Base-by-base conservation (phyloP, 2,113 vertebrate genomes). In the Pteropus alecto region DNA sequence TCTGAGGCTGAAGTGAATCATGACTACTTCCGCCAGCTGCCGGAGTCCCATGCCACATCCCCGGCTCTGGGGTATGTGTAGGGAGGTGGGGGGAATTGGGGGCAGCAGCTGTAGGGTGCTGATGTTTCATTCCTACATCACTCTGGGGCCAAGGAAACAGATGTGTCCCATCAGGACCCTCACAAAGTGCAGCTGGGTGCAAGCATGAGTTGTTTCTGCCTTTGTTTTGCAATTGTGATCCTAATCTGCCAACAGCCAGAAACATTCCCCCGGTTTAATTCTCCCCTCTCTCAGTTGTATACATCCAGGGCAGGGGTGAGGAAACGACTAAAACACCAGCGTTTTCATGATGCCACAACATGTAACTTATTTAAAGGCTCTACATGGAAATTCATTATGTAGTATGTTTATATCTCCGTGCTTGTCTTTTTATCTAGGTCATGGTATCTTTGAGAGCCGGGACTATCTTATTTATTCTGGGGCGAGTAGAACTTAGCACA, bases 1-100 rank as follows among this genome's bases (percentile, higher is more conserved):
- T 41, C 78, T 87, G 41, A 87, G 16, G 46, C 74, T 65, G 26
- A 46, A 70, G 60, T 97, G 97, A 98, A 71, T 97, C 98, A 97
- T 38, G 33, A 48, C 70, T 83, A 67, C 54, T 91, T 96, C 94
- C 58, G 1, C 71, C 91, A 89, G 94, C 70, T 94, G 95, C 82
- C 67, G 13, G n/a, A 60, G 65, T 43, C 16, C 41, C 8, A 18
- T 12, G 46, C 83, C 78, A 78, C 16, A 56, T 4, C 58, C 58
- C 58, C 0, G 9, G 81, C 58, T 81, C 85, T 89, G 60, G 10
- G 6, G 79, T 33, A 26, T 28, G 68, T 16, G 35, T 15, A 11
- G 16, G 0, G 0, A 30, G 73, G 6, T 1, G 10, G 13, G 21
- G 15, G 8, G 0, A 35, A 22, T 5, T 1, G 2, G 9, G 35